Conservation (phyloP, 1,140 invertebrate genomes). For the Wasmannia auropunctata region DNA sequence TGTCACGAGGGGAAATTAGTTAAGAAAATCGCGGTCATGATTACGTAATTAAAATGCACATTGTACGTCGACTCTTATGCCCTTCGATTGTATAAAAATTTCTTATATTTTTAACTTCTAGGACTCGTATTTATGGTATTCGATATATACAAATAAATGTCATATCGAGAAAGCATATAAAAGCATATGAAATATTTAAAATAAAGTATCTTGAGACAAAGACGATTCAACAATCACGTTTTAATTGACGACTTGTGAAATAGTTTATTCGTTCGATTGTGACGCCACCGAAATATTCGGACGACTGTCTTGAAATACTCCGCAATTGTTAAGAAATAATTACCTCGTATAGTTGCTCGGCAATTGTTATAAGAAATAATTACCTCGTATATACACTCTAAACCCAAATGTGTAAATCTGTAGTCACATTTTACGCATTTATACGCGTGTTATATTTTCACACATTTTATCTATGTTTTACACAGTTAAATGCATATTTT, state of each 20-base stretch:
- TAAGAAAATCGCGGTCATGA: not conserved
- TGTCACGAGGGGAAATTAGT: not conserved
- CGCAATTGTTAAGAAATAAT: not conserved
- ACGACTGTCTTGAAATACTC: not conserved
- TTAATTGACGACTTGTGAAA: not conserved
- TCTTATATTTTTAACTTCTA: too few species aligned
- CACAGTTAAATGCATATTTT: too few species aligned
- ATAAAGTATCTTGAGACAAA: not conserved
- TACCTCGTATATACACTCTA: too few species aligned
- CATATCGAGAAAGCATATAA: not conserved
- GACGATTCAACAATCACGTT: not conserved
- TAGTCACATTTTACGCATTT: too few species aligned
- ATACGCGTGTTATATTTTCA: too few species aligned
- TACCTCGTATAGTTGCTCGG: too few species aligned
- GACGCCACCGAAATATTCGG: not conserved
- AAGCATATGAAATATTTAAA: not conserved
- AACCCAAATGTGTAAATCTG: too few species aligned
- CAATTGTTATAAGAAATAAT: too few species aligned
- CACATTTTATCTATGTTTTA: too few species aligned
- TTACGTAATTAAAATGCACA: not conserved
- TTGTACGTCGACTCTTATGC: not conserved
- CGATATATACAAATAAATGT: too few species aligned
- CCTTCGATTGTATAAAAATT: too few species aligned
- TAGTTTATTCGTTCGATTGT: not conserved
- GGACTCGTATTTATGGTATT: too few species aligned